These are phyloP conservation scores for Epicampocera succincta DNA, from an alignment of 2,888 invertebrate species.

Conservation along the genomic window DNA sequence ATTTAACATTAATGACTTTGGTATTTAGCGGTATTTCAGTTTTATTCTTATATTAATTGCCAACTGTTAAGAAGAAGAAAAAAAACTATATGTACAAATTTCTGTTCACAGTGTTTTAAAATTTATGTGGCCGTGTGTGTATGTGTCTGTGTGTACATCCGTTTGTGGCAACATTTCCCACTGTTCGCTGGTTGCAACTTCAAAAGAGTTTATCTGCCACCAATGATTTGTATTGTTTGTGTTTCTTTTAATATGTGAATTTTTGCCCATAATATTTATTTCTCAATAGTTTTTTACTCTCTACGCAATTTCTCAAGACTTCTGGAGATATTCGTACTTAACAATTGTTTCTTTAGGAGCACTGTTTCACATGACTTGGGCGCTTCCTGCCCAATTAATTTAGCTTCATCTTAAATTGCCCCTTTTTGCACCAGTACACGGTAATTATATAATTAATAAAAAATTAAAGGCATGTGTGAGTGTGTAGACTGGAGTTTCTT, in stretches of 20 bases:
- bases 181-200: constrained; percentile 23
- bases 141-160: constrained; percentile 21
- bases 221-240: constrained; percentile 42
- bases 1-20: constrained; percentile 58
- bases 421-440: constrained; percentile 37
- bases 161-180: constrained; percentile 55
- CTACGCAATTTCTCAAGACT: constrained; percentile 59
- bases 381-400: constrained; percentile 67
- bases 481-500: too few species aligned
- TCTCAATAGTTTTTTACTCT: constrained; percentile 3
- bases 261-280: constrained; percentile 39
- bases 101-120: constrained; percentile 14
- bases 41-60: constrained; percentile 62
- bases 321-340: constrained; percentile 35
- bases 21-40: constrained; percentile 62
- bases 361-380: constrained; percentile 59
- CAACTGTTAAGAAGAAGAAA: constrained; percentile 32
- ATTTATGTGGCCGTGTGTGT: neutral
- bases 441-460: constrained; percentile 67
- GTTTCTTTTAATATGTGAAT: constrained; percentile 44
- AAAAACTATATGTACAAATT: constrained; percentile 16
- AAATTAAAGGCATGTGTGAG: constrained; percentile 22
- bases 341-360: constrained; percentile 43
- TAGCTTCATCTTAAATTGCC: constrained; percentile 21
- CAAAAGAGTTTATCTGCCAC: constrained; percentile 28